Conservation (phyloP, 2,113 vertebrate species). For the Saguinus midas region DNA sequence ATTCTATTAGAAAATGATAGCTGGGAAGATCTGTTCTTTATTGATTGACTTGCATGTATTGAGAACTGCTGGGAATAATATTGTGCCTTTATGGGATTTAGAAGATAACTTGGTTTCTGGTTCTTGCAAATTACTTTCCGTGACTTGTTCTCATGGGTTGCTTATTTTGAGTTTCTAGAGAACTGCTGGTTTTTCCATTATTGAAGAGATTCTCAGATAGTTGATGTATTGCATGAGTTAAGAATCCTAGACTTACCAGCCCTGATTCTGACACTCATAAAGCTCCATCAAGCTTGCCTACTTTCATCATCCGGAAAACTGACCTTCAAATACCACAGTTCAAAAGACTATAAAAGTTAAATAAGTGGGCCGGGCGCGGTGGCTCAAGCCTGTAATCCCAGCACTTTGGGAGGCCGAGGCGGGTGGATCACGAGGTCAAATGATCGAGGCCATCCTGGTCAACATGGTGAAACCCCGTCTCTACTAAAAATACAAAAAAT, state of each 20-base stretch:
- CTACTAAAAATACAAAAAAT: neutral
- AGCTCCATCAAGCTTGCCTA: neutral
- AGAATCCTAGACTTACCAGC: neutral
- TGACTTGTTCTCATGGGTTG: neutral
- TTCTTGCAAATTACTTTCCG: neutral
- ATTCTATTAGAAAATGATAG: slow-evolving; percentile 28
- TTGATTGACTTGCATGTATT: neutral
- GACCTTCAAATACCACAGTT: neutral
- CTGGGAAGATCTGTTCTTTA: neutral
- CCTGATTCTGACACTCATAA: neutral
- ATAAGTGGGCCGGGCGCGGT: neutral
- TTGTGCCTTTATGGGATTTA: neutral
- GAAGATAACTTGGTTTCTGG: neutral
- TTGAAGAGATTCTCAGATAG: neutral
- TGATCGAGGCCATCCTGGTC: too few species aligned
- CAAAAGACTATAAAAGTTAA: neutral
- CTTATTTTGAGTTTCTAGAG: neutral
- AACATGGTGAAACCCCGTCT: too few species aligned
- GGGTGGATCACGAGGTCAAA: too few species aligned
- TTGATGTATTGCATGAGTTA: neutral
- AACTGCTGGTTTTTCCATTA: neutral
- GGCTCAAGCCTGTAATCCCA: too few species aligned
- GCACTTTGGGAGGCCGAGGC: too few species aligned
- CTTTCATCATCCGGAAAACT: neutral
- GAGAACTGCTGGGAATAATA: neutral